Evolutionary conservation across 2,797 vertebrate genomes (phyloP).

Genomic region (Gallinago stenura): DNA sequence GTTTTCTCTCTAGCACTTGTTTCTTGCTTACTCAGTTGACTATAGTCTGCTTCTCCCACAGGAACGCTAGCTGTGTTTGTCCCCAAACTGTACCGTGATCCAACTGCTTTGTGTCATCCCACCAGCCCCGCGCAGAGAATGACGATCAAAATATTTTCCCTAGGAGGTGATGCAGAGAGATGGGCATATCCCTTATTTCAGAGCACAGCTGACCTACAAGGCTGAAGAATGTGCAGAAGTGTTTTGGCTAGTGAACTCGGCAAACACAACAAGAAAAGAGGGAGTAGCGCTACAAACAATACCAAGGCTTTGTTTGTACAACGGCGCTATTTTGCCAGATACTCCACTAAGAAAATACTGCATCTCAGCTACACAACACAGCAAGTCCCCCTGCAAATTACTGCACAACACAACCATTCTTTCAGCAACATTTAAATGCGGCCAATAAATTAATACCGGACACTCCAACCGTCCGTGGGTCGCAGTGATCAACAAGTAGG

Average conservation of each 20-base stretch:
- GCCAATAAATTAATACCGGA: constrained; percentile 28
- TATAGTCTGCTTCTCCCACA: constrained; percentile 61
- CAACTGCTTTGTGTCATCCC: constrained; percentile 68
- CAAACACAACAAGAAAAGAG: constrained; percentile 14
- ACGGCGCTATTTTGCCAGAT: background rate
- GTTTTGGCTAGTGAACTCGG: constrained; percentile 47
- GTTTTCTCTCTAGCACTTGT: constrained; percentile 38
- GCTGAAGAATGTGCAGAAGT: constrained; percentile 8
- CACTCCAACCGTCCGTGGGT: background rate
- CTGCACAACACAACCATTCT: background rate
- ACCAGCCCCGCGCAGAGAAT: constrained; percentile 18
- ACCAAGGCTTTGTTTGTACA: constrained; percentile 59
- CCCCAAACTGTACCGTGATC: constrained; percentile 57
- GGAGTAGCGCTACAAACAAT: constrained; percentile 41
- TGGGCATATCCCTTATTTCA: background rate
- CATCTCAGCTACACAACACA: background rate
- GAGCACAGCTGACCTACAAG: constrained; percentile 42
- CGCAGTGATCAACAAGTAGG: constrained; percentile 12
- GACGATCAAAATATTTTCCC: constrained; percentile 45
- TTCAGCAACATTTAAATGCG: background rate
- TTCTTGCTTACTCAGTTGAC: constrained; percentile 72
- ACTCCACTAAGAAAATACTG: background rate
- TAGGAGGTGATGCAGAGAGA: background rate
- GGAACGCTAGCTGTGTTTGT: constrained; percentile 65
- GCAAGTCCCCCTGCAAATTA: background rate